A percentile compares a stretch with the other conserved stretches of the same genome.
phyloP scores from a whole-genome alignment of 2,797 vertebrate species.

The Euthynnus affinis region DNA sequence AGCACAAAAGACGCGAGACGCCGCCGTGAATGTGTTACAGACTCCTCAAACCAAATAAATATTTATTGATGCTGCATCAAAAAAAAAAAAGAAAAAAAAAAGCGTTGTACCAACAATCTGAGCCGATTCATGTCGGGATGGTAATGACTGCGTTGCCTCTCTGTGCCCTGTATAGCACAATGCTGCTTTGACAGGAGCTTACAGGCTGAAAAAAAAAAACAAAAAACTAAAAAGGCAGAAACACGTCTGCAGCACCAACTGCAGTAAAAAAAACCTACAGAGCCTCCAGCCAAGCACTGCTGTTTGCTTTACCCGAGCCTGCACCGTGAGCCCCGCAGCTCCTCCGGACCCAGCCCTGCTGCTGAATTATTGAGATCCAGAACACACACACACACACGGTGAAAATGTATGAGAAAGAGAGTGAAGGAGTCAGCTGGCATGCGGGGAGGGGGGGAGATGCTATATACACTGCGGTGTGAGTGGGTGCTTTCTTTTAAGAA shows the following conservation, averaged over 20 bases:
- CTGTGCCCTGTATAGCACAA: background rate
- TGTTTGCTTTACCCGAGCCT: constrained; percentile 44
- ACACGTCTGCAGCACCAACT: constrained; percentile 20
- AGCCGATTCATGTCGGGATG: background rate
- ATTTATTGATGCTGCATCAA: background rate
- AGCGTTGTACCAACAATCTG: background rate
- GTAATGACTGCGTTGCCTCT: background rate
- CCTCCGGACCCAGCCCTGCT: constrained; percentile 6
- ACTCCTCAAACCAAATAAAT: background rate
- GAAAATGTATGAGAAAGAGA: background rate
- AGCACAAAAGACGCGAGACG: background rate
- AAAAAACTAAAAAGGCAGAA: constrained; percentile 3
- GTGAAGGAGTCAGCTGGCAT: constrained; percentile 6
- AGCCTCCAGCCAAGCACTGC: constrained; percentile 12
- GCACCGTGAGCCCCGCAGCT: constrained; percentile 28
- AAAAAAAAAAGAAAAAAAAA: background rate
- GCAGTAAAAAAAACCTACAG: constrained; percentile 39
- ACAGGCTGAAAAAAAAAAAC: background rate
- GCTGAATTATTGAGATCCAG: constrained; percentile 57
- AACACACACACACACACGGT: background rate
- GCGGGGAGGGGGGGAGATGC: constrained; percentile 3
- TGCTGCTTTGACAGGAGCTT: background rate
- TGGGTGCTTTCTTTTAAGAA: constrained; percentile 3
- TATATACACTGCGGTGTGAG: constrained; percentile 7
- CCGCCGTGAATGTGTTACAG: background rate